Conservation (phyloP, 1,140 invertebrate species). For the Helicorthomorpha holstii region DNA sequence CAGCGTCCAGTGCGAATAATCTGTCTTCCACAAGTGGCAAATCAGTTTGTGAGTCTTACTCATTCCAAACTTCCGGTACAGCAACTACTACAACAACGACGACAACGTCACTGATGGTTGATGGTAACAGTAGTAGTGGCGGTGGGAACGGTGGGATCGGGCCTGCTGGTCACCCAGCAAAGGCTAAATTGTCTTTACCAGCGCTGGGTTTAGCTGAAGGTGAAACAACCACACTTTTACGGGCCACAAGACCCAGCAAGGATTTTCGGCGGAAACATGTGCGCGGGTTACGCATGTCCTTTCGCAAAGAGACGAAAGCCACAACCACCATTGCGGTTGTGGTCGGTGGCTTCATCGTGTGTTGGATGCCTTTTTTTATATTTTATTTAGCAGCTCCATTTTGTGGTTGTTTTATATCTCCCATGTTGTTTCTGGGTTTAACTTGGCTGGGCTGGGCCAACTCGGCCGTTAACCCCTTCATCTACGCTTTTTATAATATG, state of each 20-base stretch:
- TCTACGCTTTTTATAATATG: conserved; percentile 70
- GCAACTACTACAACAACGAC: no score
- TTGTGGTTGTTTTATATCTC: conserved; percentile 29
- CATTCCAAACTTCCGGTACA: no score
- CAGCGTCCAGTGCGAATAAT: background rate
- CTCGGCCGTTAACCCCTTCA: conserved; percentile 71
- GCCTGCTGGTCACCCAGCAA: background rate
- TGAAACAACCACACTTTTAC: background rate
- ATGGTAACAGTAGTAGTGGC: no score
- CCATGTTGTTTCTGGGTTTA: conserved; percentile 50
- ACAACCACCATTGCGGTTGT: conserved; percentile 79
- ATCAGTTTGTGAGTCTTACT: background rate
- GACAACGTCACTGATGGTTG: background rate
- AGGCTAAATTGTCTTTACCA: background rate
- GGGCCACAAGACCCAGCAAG: background rate
- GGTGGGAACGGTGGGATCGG: no score
- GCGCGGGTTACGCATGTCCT: conserved; percentile 16
- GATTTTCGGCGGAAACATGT: background rate
- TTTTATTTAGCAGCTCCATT: conserved; percentile 67
- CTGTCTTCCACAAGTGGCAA: background rate
- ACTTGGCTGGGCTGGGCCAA: conserved; percentile 90
- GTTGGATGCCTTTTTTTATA: conserved; percentile 78
- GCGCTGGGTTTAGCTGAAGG: background rate
- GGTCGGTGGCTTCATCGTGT: conserved; percentile 77
- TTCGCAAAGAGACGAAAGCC: conserved; percentile 56